Evolutionary conservation across 2,888 invertebrate genomes (phyloP), one percentile per base, ranked within the genome.

Genomic region (Apantesis nais): DNA sequence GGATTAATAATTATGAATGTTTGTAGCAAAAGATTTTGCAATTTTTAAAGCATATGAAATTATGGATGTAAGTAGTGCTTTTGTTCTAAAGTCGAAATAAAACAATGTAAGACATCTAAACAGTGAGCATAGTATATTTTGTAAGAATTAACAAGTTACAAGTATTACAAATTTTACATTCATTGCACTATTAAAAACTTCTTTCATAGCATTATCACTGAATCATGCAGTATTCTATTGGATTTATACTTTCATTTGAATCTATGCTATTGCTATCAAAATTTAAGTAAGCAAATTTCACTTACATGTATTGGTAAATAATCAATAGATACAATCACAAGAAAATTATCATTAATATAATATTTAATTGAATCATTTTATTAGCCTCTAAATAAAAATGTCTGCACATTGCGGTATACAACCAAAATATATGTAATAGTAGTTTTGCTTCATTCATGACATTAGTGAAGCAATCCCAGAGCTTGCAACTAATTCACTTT

Each of bases 81-180:
- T 14, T 25, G 37, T 62, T 67, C 25, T 48, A 16, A 39, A 72
- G 70, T 65, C 69, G 62, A 82, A 86, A 84, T 82, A 79, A 87
- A 85, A 84, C 79, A 72, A 79, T 64, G 67, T 66, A 70, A 67
- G 86, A 88, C 87, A 88, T 85, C 87, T 90, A 91, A 88, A 89
- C 87, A 90, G 85, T 92, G 92, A 92, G 90, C 91, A 89, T 92
- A 90, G 88, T 89, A 81, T 80, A 80, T 88, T 89, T 84, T 80
- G 70, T 83, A 86, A 83, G 80, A 75, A 78, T 75, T n/a, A 84
- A 79, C 79, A 84, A 84, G 67, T 75, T 82, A 81, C 67, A 70
- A 69, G 70, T 74, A 71, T 76, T 68, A 76, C 70, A 72, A 65
- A 78, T 72, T 79, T 75, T 74, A 74, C 71, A 76, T 73, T 75